These are phyloP conservation scores for Halcyon badia DNA, from an alignment of 2,797 vertebrate genomes.

Conservation along the genomic window DNA sequence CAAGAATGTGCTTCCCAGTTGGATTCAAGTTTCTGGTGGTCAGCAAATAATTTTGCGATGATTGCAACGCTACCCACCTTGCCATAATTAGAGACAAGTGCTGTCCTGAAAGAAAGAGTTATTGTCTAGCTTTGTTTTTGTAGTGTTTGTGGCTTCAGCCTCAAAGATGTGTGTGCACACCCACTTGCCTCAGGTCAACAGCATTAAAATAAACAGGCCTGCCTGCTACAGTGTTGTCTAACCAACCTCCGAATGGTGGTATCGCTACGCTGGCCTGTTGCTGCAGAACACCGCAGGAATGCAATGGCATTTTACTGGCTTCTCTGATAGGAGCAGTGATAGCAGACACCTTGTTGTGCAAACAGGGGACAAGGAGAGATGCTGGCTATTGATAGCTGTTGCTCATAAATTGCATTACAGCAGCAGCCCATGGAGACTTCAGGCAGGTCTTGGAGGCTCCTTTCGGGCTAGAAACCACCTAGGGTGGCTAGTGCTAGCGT, in stretches of 20 bases:
- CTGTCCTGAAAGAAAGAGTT: slow-evolving; percentile 62
- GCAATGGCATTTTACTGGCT: neutral
- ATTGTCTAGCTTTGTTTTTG: slow-evolving; percentile 51
- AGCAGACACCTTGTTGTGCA: slow-evolving; percentile 73
- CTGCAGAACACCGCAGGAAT: slow-evolving; percentile 65
- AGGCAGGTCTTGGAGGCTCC: neutral
- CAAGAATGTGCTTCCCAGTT: slow-evolving; percentile 23
- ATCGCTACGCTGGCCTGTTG: neutral
- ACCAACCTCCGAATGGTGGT: neutral
- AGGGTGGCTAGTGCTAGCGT: neutral
- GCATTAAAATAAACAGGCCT: slow-evolving; percentile 48
- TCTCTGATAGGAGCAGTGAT: slow-evolving; percentile 34
- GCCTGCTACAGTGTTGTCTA: slow-evolving; percentile 14
- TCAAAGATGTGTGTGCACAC: neutral
- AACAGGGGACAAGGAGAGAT: slow-evolving; percentile 55
- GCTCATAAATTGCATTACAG: neutral
- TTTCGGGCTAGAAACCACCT: neutral
- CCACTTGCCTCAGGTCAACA: slow-evolving; percentile 54
- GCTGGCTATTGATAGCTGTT: slow-evolving; percentile 4
- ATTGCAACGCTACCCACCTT: slow-evolving; percentile 39
- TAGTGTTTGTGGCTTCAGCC: slow-evolving; percentile 56
- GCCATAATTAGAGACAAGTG: slow-evolving; percentile 56
- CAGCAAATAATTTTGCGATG: slow-evolving; percentile 42
- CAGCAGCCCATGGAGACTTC: slow-evolving; percentile 12
- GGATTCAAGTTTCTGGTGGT: slow-evolving; percentile 34